These are phyloP conservation scores for Bagarius yarrelli DNA, from an alignment of 2,113 vertebrate genomes.

Conservation along the genomic window DNA sequence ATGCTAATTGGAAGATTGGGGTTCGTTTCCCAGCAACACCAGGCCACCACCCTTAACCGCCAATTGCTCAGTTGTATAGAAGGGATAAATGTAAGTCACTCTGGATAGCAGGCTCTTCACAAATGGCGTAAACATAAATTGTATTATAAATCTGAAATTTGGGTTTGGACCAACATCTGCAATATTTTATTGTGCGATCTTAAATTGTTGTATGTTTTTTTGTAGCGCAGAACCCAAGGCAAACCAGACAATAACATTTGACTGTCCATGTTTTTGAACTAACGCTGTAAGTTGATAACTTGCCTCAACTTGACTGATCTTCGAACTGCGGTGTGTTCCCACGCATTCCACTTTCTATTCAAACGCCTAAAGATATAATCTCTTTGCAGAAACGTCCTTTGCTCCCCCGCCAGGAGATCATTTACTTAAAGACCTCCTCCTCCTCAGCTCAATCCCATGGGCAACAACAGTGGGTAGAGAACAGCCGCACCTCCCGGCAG, in stretches of 20 bases:
- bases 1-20: no score
- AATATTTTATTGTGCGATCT: no score
- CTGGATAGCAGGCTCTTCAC: no score
- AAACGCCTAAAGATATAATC: neutral
- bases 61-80: no score
- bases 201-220: no score
- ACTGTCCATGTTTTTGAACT: neutral
- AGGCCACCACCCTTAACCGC: no score
- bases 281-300: neutral
- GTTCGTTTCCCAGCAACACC: no score
- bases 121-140: no score
- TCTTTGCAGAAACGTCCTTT: neutral
- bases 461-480: conserved; percentile 5
- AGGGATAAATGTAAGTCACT: no score
- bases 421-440: conserved; percentile 37
- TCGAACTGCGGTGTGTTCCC: neutral
- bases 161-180: no score
- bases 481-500: conserved; percentile 10
- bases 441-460: conserved; percentile 20
- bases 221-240: no score
- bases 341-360: neutral
- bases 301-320: neutral
- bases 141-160: no score
- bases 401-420: conserved; percentile 9
- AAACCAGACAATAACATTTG: neutral